phyloP scores from a whole-genome alignment of 2,888 invertebrate species.

The Pterostichus niger region DNA sequence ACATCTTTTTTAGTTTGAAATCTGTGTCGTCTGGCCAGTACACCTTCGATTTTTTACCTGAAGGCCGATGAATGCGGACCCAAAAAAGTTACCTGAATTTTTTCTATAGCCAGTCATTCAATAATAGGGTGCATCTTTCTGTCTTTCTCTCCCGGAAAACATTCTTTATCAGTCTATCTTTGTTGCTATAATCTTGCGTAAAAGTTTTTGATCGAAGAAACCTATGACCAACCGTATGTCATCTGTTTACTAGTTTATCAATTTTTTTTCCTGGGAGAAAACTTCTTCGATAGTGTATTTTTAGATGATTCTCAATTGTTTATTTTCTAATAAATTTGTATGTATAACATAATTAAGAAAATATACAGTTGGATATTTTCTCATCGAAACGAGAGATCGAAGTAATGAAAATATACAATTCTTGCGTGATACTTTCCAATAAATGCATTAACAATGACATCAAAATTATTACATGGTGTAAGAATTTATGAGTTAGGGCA shows the following conservation, averaged over 20 bases:
- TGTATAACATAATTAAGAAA: conserved; percentile 5
- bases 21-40: conserved; percentile 50
- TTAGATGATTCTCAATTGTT: conserved; percentile 6
- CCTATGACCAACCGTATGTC: conserved; percentile 51
- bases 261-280: conserved; percentile 21
- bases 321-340: conserved; percentile 33
- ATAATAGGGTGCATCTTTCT: conserved; percentile 44
- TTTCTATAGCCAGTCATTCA: conserved; percentile 60
- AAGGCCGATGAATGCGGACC: conserved; percentile 45
- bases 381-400: conserved; percentile 15
- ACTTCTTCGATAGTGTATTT: background rate
- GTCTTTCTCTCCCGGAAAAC: conserved; percentile 11
- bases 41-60: conserved; percentile 55
- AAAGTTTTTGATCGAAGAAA: conserved; percentile 48
- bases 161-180: background rate
- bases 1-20: conserved; percentile 60
- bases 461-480: conserved; percentile 1
- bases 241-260: conserved; percentile 59
- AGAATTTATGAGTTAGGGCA: background rate
- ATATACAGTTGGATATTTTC: conserved; percentile 24
- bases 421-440: background rate
- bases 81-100: conserved; percentile 62
- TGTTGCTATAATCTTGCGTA: conserved; percentile 56
- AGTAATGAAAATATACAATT: conserved; percentile 10
- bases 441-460: conserved; percentile 9